Conservation (phyloP, 2,797 vertebrate species). For the Poecilia velifera region DNA sequence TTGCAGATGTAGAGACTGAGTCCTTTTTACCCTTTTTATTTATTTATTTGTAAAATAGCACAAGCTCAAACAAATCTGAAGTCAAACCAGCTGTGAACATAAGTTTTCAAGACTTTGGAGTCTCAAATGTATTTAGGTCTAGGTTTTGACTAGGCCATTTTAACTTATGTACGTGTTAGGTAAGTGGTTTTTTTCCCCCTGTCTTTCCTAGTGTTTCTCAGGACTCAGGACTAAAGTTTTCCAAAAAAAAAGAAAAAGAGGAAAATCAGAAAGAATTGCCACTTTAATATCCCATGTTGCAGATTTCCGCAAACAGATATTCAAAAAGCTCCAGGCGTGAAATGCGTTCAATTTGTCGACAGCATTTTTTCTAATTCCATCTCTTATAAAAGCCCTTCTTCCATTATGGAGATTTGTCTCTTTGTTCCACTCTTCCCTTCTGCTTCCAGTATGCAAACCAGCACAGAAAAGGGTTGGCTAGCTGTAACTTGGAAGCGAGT, state of each 20-base stretch:
- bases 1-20: not conserved
- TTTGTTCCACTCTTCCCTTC: slow-evolving; percentile 26
- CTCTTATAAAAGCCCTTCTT: slow-evolving; percentile 63
- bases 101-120: not conserved
- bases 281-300: slow-evolving; percentile 21
- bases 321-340: slow-evolving; percentile 24
- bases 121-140: not conserved
- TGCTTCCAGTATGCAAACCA: slow-evolving; percentile 11
- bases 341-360: slow-evolving; percentile 51
- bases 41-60: not conserved
- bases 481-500: slow-evolving; percentile 23
- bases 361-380: slow-evolving; percentile 55
- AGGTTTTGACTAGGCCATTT: not conserved
- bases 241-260: slow-evolving; percentile 6
- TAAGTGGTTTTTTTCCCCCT: too few species aligned
- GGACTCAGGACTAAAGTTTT: not conserved
- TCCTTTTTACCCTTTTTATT: not conserved
- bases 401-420: slow-evolving; percentile 47
- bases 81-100: not conserved
- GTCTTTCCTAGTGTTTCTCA: not conserved
- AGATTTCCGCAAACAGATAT: slow-evolving; percentile 28
- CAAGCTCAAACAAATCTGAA: not conserved
- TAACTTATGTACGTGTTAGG: not conserved
- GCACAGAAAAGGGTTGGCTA: slow-evolving; percentile 29
- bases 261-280: slow-evolving; percentile 6